Percentiles rank a stretch among this genome's conserved stretches.
Conservation (phyloP, 2,113 vertebrate genomes). For the Thoracochromis brauschi region DNA sequence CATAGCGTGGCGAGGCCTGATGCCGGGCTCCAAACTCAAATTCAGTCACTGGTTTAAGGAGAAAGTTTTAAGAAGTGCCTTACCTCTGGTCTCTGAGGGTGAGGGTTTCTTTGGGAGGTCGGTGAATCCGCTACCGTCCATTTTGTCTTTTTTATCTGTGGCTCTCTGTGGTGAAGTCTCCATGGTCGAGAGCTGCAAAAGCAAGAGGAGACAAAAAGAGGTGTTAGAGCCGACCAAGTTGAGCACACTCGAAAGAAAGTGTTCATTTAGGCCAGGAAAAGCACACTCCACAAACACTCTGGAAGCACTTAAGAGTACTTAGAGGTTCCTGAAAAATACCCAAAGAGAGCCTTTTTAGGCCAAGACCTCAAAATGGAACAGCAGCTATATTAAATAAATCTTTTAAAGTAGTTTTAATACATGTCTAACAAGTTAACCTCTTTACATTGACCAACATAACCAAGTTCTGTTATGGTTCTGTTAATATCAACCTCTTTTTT, state of each 20-base stretch:
- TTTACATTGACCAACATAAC: not conserved
- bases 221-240: not conserved
- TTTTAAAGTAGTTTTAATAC: not conserved
- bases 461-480: not conserved
- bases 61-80: not conserved
- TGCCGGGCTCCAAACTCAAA: not conserved
- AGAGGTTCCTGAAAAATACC: not conserved
- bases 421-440: not conserved
- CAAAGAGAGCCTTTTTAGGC: not conserved
- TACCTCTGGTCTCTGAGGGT: constrained; percentile 79
- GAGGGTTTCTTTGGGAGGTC: constrained; percentile 81
- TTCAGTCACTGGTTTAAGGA: not conserved
- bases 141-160: constrained; percentile 80
- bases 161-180: constrained; percentile 74
- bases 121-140: constrained; percentile 76
- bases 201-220: not conserved
- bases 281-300: not conserved
- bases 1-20: not conserved
- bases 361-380: not conserved
- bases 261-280: not conserved
- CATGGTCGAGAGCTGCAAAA: constrained; percentile 73
- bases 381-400: not conserved
- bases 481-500: not conserved
- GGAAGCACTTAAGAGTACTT: not conserved
- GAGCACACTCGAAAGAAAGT: not conserved